Evolutionary conservation across 2,888 invertebrate species (phyloP), one percentile per base, ranked within the genome.

Genomic region (Sisyra nigra): DNA sequence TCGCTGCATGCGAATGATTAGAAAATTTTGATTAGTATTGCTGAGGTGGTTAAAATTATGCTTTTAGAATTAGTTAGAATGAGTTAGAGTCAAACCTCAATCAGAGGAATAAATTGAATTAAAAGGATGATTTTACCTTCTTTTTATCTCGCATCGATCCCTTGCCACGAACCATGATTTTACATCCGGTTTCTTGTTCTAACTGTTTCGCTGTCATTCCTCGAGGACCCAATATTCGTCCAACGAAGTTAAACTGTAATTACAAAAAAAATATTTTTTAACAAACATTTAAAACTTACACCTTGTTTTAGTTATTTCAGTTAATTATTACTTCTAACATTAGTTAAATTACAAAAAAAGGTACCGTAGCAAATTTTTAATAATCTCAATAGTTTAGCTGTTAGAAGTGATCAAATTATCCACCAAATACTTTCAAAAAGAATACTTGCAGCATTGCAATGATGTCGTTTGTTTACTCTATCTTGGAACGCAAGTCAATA

Each of bases 131-230:
- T 18, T 18, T 38, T 74, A 96, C 97, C 89, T 97, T 97, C 72
- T 93, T 92, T 75, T 96, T 96, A 67, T 97, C 96, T 66, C 97
- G 76, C 96, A 97, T 97, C 47, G 96, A 96, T 50, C 97, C 97
- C 69, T 93, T 93, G 63, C 98, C 97, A 72, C 98, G 79, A 59
- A 98, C 96, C 98, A 98, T 98, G 60, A 98, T 97, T 80, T 98
- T 99, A 72, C 98, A 99, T 55, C 97, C 97, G 56, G 98, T 98
- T 74, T 97, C 97, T 71, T 96, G 93, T 70, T 98, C 98, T 65
- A 98, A 71, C 73, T 98, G 97, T 71, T 98, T 98, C 43, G 98
- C 97, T 52, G 98, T 99, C 97, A 98, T 98, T 54, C 98, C 98
- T 56, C 98, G 78, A 51, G 98, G 98, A 42, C 98, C 98, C 60